Base-by-base conservation (phyloP, 2,113 vertebrate species). In the Colius striatus region DNA sequence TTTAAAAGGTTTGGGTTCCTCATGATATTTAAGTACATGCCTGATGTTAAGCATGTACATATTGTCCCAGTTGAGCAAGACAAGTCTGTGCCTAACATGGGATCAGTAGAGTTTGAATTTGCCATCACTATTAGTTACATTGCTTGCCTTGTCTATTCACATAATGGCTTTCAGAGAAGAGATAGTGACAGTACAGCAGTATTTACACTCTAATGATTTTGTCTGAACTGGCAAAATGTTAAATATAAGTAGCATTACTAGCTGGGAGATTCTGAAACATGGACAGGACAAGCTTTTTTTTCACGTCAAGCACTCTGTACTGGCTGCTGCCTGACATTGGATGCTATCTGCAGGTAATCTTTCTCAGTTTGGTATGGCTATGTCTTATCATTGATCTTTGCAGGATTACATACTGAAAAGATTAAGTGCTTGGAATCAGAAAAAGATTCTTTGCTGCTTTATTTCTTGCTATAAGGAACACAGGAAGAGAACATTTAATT, bases 191-290 rank as follows among this genome's bases (percentile, higher is more conserved):
- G 50, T 66, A 80, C 34, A 65, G 54, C 53, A 57, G 38, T 16
- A 3, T 48, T 93, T 90, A 20, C 55, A 48, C 73, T 75, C 3
- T 27, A 63, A 61, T 36, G 30, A 50, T 77, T 77, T 83, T 75
- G 43, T 85, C 48, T 91, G 48, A 91, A 63, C 34, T 84, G 57
- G 50, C 45, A 94, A 84, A 83, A 94, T 76, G 18, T 92, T 82
- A 87, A 71, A 48, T 53, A 34, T 48, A n/a, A 67, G 38, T 47
- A 71, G 43, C 1, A 0, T 66, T 91, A 38, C 63, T 38, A 91
- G 26, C 82, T 54, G 53, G 54, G 60, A 82, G 4, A 89, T 30
- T 75, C 45, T 72, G 84, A 68, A 82, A 63, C 7, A 2, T 32
- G 41, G 62, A 61, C 47, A 79, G 68, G 38, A 63, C 45, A 53